Evolutionary conservation across 2,113 vertebrate genomes (phyloP).

Genomic region (Psettodes erumei): DNA sequence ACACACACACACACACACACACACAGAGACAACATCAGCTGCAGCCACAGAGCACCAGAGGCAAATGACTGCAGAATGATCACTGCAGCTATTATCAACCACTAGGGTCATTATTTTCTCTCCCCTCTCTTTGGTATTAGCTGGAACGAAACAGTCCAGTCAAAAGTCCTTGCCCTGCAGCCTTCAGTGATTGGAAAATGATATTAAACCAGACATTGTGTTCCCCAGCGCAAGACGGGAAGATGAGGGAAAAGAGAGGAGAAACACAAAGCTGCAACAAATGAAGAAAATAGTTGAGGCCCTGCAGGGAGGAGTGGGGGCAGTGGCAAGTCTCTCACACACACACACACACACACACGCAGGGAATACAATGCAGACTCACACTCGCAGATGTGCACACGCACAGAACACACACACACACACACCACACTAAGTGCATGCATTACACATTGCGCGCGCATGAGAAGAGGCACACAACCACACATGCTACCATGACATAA

Average conservation of each 20-base stretch:
- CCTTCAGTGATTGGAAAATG: constrained; percentile 79
- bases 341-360: constrained; percentile 34
- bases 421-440: constrained; percentile 16
- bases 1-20: too few relatives aligned
- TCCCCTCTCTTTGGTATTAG: constrained; percentile 72
- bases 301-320: constrained; percentile 57
- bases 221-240: constrained; percentile 62
- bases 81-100: constrained; percentile 72
- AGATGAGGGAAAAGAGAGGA: constrained; percentile 3
- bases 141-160: constrained; percentile 72
- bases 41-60: constrained; percentile 58
- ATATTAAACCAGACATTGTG: constrained; percentile 81
- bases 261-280: constrained; percentile 72
- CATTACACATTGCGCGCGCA: constrained; percentile 41
- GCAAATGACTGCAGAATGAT: constrained; percentile 77
- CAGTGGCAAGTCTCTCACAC: constrained; percentile 50
- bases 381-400: constrained; percentile 29
- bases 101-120: constrained; percentile 68
- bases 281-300: constrained; percentile 73
- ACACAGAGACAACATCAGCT: constrained; percentile 62
- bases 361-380: constrained; percentile 45
- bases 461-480: constrained; percentile 36
- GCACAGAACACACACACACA: constrained; percentile 24
- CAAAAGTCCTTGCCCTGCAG: constrained; percentile 73
- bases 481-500: constrained; percentile 56